A percentile compares a stretch with the other conserved stretches of the same genome.
Evolutionary conservation across 2,888 invertebrate species (phyloP).

Genomic region (Rotaria magnacalcarata): DNA sequence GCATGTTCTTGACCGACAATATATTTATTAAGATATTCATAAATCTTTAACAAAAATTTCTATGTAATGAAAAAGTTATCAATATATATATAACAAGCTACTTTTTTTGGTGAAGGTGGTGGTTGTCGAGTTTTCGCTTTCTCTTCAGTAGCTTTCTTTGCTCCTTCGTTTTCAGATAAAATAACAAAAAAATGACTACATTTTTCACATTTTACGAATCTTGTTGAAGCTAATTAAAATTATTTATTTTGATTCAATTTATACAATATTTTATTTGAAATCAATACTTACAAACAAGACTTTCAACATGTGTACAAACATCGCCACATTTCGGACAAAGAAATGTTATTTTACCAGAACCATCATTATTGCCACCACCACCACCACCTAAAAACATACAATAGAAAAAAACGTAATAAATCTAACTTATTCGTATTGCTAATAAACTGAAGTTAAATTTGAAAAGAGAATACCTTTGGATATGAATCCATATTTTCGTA

Average conservation of each 20-base stretch:
- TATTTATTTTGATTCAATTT: no score
- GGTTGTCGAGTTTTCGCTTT: slow-evolving; percentile 8
- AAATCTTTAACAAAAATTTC: slow-evolving; percentile 65
- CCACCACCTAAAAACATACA: not conserved
- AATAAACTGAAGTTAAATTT: not conserved
- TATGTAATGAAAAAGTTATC: no score
- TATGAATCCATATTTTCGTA: not conserved
- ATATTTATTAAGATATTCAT: slow-evolving; percentile 88
- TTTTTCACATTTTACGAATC: slow-evolving; percentile 94
- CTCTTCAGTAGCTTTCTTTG: not conserved
- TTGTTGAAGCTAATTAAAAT: slow-evolving; percentile 67
- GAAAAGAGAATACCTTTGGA: not conserved
- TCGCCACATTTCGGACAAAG: slow-evolving; percentile 88
- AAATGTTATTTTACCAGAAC: slow-evolving; percentile 48
- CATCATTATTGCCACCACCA: not conserved
- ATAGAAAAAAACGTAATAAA: no score
- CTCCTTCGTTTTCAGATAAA: slow-evolving; percentile 68
- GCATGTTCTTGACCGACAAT: slow-evolving; percentile 95
- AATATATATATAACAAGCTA: not conserved
- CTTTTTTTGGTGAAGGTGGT: slow-evolving; percentile 42
- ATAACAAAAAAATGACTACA: slow-evolving; percentile 97
- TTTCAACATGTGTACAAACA: slow-evolving; percentile 93
- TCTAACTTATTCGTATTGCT: not conserved
- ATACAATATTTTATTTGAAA: no score
- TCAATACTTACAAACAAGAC: slow-evolving; percentile 71